Evolutionary conservation across 2,797 vertebrate species (phyloP), one percentile per base, ranked within the genome.

Genomic region (Schizopygopsis pylzovi): DNA sequence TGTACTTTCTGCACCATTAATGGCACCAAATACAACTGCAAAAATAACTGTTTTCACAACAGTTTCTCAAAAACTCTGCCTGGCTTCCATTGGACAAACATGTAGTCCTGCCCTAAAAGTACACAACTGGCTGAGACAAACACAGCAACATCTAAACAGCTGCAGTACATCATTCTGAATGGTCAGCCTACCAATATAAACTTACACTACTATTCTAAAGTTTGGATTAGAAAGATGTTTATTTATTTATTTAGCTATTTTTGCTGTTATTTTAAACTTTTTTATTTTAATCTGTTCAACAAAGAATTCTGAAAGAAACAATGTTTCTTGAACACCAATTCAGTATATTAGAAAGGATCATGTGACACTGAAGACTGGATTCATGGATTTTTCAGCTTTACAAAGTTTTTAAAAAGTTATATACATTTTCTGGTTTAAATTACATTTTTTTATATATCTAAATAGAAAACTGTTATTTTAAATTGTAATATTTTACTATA

Each of bases 21-120:
- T 15, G 39, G 22, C 54, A 37, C 16, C 33, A 76, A 76, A 76
- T 37, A 76, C 73, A 79, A 78, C 54, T 78, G 76, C 39, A 61
- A 47, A 73, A 79, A 61, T n/a, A 59, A 59, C 37, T 16, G 76
- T 43, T 78, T 78, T 78, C 54, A 78, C 54, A 78, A 54, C 22
- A 9, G 54, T 79, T 79, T 61, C 13, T 18, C 33, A 39, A 56
- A 56, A 12, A 16, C 18, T 76, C 47, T 25, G 43, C 13, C 43
- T 76, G 73, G 6, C 18, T 41, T 22, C 22, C 20, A 78, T 6
- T 59, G 54, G 22, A 59, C 20, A 78, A 59, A 41, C 22, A n/a
- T 41, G 37, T 25, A n/a, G 54, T 59, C 54, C 54, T 25, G 76
- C 37, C 20, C 37, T 16, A 59, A 59, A 37, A 1, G 1, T 28